A percentile compares a stretch with the other conserved stretches of the same genome.
phyloP scores from a whole-genome alignment of 2,797 vertebrate species.

The Emydoidea blandingii region DNA sequence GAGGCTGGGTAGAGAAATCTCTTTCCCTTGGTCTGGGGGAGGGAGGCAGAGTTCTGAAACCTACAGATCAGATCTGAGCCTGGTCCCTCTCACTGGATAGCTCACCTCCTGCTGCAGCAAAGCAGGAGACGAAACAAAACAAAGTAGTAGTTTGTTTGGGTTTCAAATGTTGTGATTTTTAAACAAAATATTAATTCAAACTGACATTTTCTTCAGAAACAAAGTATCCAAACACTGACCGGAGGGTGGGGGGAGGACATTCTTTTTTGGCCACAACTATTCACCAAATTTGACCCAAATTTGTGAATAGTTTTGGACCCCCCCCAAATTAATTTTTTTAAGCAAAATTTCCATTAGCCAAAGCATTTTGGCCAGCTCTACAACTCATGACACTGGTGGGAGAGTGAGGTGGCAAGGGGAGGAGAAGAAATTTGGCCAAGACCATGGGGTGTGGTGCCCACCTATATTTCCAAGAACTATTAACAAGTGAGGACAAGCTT shows the following conservation, averaged over 20 bases:
- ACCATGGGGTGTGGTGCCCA: background rate
- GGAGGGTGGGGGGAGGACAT: rapidly evolving
- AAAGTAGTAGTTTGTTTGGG: background rate
- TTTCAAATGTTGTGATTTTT: background rate
- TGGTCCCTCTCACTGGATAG: background rate
- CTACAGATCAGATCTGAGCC: background rate
- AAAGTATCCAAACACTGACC: background rate
- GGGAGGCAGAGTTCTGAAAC: rapidly evolving
- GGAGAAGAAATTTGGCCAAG: background rate
- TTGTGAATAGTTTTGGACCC: background rate
- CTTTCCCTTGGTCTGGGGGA: background rate
- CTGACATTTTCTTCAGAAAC: background rate
- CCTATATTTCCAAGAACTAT: background rate
- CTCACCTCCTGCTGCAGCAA: background rate
- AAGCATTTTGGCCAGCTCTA: background rate
- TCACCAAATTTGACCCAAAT: background rate
- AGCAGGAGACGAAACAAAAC: background rate
- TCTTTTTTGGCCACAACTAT: background rate
- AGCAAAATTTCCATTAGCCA: background rate
- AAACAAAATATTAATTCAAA: background rate
- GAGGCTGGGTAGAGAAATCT: background rate
- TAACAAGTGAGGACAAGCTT: slow-evolving; percentile 3
- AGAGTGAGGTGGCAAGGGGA: background rate
- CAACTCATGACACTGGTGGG: background rate
- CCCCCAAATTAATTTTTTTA: background rate